Conservation (phyloP, 1,140 invertebrate species). For the Coenobita brevimanus region DNA sequence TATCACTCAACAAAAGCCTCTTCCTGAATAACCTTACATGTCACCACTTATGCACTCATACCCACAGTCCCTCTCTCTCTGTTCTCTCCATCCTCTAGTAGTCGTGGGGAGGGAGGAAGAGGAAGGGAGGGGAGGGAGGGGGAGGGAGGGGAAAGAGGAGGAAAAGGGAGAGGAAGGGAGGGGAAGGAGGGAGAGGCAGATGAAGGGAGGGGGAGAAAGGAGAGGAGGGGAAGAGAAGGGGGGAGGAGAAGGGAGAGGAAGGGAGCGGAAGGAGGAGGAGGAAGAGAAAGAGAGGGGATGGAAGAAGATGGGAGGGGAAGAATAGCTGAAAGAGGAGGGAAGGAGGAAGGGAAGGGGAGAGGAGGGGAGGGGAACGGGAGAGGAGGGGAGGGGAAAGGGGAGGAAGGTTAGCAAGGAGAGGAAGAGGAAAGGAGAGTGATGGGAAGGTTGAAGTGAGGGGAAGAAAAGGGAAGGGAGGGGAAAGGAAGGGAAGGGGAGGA, state of each 20-base stretch:
- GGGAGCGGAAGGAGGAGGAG: not conserved
- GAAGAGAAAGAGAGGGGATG: not conserved
- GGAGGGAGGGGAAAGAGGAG: not conserved
- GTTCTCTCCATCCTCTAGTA: no score
- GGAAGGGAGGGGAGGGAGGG: not conserved
- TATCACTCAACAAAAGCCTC: no score
- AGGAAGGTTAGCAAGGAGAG: not conserved
- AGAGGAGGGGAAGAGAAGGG: not conserved
- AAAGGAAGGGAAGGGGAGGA: no score
- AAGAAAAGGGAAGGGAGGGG: slow-evolving; percentile 13
- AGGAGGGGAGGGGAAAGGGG: not conserved
- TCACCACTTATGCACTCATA: no score
- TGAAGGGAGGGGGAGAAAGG: no score
- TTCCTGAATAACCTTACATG: no score
- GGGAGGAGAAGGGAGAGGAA: not conserved
- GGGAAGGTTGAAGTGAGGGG: not conserved
- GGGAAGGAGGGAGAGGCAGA: no score
- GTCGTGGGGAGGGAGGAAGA: not conserved
- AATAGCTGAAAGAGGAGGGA: not conserved
- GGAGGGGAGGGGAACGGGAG: not conserved
- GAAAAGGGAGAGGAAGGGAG: no score
- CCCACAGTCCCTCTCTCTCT: no score
- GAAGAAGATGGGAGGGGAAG: not conserved
- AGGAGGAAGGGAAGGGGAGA: not conserved
- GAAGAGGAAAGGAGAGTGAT: not conserved